phyloP scores from a whole-genome alignment of 2,113 vertebrate species.

The Stegostoma tigrinum region DNA sequence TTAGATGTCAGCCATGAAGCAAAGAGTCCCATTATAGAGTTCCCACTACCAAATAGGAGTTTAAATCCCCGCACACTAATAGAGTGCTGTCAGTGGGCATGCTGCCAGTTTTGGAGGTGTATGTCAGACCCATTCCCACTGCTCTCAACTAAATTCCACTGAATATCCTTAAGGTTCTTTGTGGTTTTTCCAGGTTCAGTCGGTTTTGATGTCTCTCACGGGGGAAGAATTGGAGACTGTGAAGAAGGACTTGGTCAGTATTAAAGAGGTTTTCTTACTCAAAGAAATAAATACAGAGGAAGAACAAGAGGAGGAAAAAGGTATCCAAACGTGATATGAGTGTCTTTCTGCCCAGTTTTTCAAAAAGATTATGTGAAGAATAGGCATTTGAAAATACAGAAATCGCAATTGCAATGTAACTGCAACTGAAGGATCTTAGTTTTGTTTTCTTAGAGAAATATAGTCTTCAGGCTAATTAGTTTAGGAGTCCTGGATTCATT shows the following conservation, averaged over 20 bases:
- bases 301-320: conserved; percentile 59
- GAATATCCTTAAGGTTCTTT: neutral
- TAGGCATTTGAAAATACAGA: neutral
- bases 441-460: neutral
- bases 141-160: neutral
- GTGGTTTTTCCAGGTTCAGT: conserved; percentile 70
- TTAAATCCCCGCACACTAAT: neutral
- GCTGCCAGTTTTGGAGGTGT: neutral
- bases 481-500: neutral
- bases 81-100: neutral
- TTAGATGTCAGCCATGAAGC: too few species aligned
- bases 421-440: neutral
- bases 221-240: conserved; percentile 69
- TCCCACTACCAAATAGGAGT: neutral
- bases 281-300: conserved; percentile 61
- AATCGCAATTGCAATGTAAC: neutral
- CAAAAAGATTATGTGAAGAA: neutral
- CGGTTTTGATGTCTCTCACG: conserved; percentile 67
- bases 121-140: neutral
- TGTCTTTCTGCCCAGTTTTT: neutral
- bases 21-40: too few species aligned
- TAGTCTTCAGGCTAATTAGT: neutral
- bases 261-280: conserved; percentile 81
- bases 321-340: conserved; percentile 58
- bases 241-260: conserved; percentile 79